phyloP scores from a whole-genome alignment of 2,888 invertebrate genomes.

The Chouioia cunea region DNA sequence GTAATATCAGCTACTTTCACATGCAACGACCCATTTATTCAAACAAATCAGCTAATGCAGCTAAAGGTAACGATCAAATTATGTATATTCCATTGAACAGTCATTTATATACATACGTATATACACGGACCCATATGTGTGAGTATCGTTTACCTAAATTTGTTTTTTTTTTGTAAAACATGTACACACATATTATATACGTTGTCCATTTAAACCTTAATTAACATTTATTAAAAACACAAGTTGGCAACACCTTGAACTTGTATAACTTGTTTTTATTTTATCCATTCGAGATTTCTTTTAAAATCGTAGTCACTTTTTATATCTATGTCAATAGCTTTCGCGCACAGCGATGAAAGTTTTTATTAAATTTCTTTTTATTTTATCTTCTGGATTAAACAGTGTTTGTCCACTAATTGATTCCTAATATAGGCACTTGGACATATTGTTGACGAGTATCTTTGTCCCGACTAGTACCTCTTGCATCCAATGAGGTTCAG shows the following conservation, averaged over 20 bases:
- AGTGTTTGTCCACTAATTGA: constrained; percentile 45
- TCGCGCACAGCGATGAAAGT: constrained; percentile 42
- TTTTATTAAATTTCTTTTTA: constrained; percentile 13
- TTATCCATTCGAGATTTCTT: constrained; percentile 4
- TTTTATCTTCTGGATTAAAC: constrained; percentile 8
- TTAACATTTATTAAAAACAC: constrained; percentile 48
- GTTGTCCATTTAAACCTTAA: constrained; percentile 44
- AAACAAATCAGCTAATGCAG: constrained; percentile 20
- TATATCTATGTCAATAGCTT: constrained; percentile 35
- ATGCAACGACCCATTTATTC: constrained; percentile 1
- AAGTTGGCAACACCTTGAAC: constrained; percentile 43
- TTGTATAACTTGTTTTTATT: constrained; percentile 35
- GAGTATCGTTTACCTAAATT: constrained; percentile 43
- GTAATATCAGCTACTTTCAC: not conserved
- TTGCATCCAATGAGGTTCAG: constrained; percentile 37
- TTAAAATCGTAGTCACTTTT: not conserved
- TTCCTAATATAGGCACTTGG: constrained; percentile 47
- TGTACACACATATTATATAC: constrained; percentile 47
- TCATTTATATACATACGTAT: constrained; percentile 43
- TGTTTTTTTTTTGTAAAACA: constrained; percentile 42
- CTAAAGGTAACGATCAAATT: constrained; percentile 32
- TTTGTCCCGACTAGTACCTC: constrained; percentile 38
- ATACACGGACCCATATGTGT: constrained; percentile 40
- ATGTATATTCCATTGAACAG: constrained; percentile 32
- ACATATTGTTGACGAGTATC: constrained; percentile 46